A percentile compares a stretch with the other conserved stretches of the same genome.
Conservation (phyloP, 2,888 invertebrate genomes). For the Aphodius sticticus region DNA sequence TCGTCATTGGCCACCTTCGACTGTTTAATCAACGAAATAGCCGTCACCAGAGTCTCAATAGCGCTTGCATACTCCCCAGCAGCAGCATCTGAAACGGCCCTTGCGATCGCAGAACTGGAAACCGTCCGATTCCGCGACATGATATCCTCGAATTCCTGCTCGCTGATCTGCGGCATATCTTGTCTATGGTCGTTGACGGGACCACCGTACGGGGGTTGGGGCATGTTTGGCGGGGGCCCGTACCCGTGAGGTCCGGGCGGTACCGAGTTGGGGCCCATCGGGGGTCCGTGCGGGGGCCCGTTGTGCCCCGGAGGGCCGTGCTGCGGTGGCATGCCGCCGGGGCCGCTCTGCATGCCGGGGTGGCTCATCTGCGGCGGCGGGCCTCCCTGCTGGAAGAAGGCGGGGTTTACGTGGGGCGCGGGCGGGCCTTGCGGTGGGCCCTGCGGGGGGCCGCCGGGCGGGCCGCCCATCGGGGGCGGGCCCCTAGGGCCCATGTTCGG, state of each 20-base stretch:
- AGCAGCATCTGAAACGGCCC: constrained; percentile 97
- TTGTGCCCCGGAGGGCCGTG: constrained; percentile 73
- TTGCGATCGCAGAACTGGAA: constrained; percentile 94
- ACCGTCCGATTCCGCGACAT: constrained; percentile 98
- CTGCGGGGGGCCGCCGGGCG: constrained; percentile 62
- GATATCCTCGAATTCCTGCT: constrained; percentile 98
- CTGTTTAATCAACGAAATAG: constrained; percentile 98
- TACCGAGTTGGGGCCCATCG: constrained; percentile 65
- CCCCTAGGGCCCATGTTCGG: constrained; percentile 66
- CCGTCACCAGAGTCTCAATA: constrained; percentile 98
- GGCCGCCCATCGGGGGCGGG: constrained; percentile 64
- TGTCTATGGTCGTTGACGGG: constrained; percentile 64
- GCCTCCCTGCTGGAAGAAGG: constrained; percentile 88
- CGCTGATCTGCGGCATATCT: constrained; percentile 75
- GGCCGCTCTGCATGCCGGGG: constrained; percentile 59
- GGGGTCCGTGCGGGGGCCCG: constrained; percentile 69
- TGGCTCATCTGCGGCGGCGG: constrained; percentile 65
- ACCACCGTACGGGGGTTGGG: constrained; percentile 66
- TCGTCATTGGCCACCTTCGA: constrained; percentile 94
- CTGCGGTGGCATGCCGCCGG: constrained; percentile 70
- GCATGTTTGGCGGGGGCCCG: constrained; percentile 61
- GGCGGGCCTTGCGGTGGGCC: constrained; percentile 68
- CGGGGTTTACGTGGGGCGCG: constrained; percentile 96
- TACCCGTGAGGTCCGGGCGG: constrained; percentile 65
- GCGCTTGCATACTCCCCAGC: constrained; percentile 98